Base-by-base conservation (phyloP, 2,113 vertebrate species). In the Meles meles region DNA sequence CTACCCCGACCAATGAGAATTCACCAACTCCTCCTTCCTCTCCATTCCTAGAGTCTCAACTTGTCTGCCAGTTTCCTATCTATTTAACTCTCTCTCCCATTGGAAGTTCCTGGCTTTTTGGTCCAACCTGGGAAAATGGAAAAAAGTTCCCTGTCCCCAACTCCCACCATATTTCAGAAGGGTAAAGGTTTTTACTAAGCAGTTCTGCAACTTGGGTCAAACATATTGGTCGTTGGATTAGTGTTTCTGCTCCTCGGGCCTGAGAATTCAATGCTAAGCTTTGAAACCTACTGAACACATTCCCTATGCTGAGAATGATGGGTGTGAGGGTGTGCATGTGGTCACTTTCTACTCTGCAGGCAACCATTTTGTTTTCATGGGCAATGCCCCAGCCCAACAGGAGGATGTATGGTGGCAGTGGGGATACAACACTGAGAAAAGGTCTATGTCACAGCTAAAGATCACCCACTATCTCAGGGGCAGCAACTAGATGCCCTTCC, bases 261-360 rank as follows among this genome's bases (percentile, higher is more conserved):
- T 12, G 34, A 91, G 37, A 49, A 71, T 49, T 84, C 88, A 85
- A 11, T 34, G 42, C 20, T 96, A 37, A 52, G 27, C 27, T 34
- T 67, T 82, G 29, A 81, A 88, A 37, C 17, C 44, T 14, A 63
- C 65, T 1, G 37, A 67, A 61, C 77, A 42, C 57, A 17, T n/a
- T n/a, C 34, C 34, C 23, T 39, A 1, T 13, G 13, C 27, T 34
- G 44, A 49, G 79, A 44, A 65, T 7, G 84, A 34, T 21, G 49
- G 42, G 9, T 1, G 1, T 11, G 49, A 20, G 23, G 39, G 42
- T 18, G 14, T 39, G 21, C 37, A 8, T 0, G 0, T 3, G 21
- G 82, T 65, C 76, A 37, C 27, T 23, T 1, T 7, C 20, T 27
- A 2, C 13, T 37, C 91, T 59, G n/a, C 25, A 79, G 27, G 65